These are phyloP conservation scores for Cybosia mesomella DNA, from an alignment of 2,888 invertebrate species.

Conservation along the genomic window DNA sequence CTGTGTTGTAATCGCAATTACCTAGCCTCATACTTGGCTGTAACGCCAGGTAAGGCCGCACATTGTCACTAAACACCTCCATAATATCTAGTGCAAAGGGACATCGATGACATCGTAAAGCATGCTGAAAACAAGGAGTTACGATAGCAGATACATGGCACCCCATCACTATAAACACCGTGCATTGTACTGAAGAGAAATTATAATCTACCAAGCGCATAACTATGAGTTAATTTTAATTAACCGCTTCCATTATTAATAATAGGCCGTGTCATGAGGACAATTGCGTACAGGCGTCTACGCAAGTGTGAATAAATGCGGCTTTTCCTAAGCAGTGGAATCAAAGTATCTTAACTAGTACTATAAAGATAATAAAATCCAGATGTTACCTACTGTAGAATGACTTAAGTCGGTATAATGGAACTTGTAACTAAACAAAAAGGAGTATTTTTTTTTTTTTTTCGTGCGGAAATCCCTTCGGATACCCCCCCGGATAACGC, in stretches of 20 bases:
- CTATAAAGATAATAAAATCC: background rate
- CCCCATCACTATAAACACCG: slow-evolving; percentile 36
- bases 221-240: slow-evolving; percentile 76
- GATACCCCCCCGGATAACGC: no score
- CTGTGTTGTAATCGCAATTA: background rate
- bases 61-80: slow-evolving; percentile 37
- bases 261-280: slow-evolving; percentile 32
- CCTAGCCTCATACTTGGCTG: background rate
- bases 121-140: slow-evolving; percentile 39
- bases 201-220: slow-evolving; percentile 70
- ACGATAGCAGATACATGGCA: slow-evolving; percentile 30
- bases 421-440: background rate
- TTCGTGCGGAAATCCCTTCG: no score
- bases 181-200: slow-evolving; percentile 70
- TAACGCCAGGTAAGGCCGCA: slow-evolving; percentile 18
- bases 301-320: background rate
- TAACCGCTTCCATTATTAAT: slow-evolving; percentile 67
- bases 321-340: background rate
- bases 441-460: no score
- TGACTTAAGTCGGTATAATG: no score
- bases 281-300: slow-evolving; percentile 16
- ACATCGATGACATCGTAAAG: slow-evolving; percentile 44
- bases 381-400: background rate
- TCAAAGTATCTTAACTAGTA: background rate
- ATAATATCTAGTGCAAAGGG: slow-evolving; percentile 24